These are phyloP conservation scores for Camponotus vicinus DNA, from an alignment of 1,140 invertebrate genomes.

Conservation along the genomic window DNA sequence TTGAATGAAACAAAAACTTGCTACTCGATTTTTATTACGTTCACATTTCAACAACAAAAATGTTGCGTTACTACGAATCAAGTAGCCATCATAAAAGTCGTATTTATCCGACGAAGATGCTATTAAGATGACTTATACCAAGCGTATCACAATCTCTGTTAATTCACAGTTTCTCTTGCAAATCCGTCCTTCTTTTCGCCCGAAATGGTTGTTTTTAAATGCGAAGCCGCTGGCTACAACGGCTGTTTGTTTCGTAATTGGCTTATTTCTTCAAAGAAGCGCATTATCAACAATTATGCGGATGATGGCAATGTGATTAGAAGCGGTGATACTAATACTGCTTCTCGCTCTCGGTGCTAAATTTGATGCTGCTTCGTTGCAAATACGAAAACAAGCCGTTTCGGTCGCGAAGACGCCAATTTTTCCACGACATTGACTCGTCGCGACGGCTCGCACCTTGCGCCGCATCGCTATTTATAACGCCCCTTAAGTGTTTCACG, in stretches of 20 bases:
- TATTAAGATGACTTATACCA: slow-evolving; percentile 56
- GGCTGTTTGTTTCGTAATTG: slow-evolving; percentile 67
- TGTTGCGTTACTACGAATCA: slow-evolving; percentile 7
- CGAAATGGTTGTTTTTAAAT: slow-evolving; percentile 30
- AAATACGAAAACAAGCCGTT: slow-evolving; percentile 45
- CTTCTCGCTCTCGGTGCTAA: slow-evolving; percentile 54
- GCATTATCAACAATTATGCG: slow-evolving; percentile 65
- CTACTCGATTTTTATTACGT: background rate
- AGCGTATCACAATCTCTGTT: slow-evolving; percentile 68
- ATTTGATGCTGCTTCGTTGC: slow-evolving; percentile 33
- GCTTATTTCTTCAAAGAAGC: slow-evolving; percentile 69
- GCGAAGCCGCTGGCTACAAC: slow-evolving; percentile 55
- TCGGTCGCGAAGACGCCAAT: slow-evolving; percentile 24
- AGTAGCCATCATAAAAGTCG: background rate
- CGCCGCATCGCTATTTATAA: slow-evolving; percentile 50
- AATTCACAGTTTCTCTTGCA: slow-evolving; percentile 56
- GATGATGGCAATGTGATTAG: slow-evolving; percentile 71
- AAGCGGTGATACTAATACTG: slow-evolving; percentile 68
- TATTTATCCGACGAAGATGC: slow-evolving; percentile 18
- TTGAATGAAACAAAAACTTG: background rate
- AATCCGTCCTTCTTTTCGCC: slow-evolving; percentile 40
- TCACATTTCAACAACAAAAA: background rate
- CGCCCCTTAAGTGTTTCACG: slow-evolving; percentile 56
- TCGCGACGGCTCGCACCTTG: slow-evolving; percentile 54
- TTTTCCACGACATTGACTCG: slow-evolving; percentile 59